Base-by-base conservation (phyloP, 2,888 invertebrate species). In the Morpho deidamia region DNA sequence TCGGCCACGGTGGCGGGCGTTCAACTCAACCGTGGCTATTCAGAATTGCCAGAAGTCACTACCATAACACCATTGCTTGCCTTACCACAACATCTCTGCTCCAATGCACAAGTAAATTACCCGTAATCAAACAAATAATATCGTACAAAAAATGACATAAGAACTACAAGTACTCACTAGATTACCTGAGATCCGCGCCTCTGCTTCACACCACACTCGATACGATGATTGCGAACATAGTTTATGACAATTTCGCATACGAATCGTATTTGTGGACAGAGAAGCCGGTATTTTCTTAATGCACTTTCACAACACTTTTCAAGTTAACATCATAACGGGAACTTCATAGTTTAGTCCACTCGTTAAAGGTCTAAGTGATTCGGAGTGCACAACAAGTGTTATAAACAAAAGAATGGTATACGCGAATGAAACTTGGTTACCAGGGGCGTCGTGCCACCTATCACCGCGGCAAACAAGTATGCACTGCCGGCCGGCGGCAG, bases 231-330 rank as follows among this genome's bases (percentile, higher is more conserved):
- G 66, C 70, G 65, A 74, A 73, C 76, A 79, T 81, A 73, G 73
- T 78, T 78, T 71, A 73, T 77, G 72, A 76, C 72, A 72, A 80
- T 81, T 81, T 81, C 76, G 80, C 85, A 85, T 83, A 81, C 77
- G 78, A 80, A 81, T 80, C 70, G 78, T 83, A 79, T 80, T 80
- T 79, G 70, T 76, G 71, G 74, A 80, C 81, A 78, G 72, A 76
- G 72, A 65, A 74, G 75, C 78, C 77, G 77, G 80, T 83, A 81
- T 78, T 78, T 73, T 72, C 73, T 67, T 56, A 56, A 61, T 72
- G 72, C 86, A 88, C 88, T 68, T 83, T 78, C 86, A 86, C 85
- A 71, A 74, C 83, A 87, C 86, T 79, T 69, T 62, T 61, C 23
- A 67, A 74, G 75, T 81, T 76, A 74, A 81, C 82, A 81, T 81